Evolutionary conservation across 2,888 invertebrate genomes (phyloP).

Genomic region (Latrodectus elegans): DNA sequence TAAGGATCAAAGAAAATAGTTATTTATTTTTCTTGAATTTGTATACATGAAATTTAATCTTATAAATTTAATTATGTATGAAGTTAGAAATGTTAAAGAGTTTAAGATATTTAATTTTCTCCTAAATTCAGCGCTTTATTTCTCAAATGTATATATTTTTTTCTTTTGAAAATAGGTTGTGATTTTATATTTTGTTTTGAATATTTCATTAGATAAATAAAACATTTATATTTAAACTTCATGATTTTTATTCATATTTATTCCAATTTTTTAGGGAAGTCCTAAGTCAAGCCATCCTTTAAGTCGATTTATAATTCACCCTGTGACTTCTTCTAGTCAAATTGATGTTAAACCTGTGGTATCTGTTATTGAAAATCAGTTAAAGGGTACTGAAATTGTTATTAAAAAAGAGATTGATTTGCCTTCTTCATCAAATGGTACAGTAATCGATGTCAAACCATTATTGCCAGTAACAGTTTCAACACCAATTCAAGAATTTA

Average conservation of each 20-base stretch:
- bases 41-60: no score
- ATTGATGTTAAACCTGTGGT: slow-evolving; percentile 47
- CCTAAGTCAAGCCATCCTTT: slow-evolving; percentile 47
- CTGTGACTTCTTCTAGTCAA: slow-evolving; percentile 41
- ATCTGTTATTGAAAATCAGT: slow-evolving; percentile 39
- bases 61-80: no score
- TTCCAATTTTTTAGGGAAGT: slow-evolving; percentile 55
- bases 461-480: slow-evolving; percentile 17
- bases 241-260: background rate
- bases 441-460: slow-evolving; percentile 1
- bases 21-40: no score
- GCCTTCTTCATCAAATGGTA: slow-evolving; percentile 23
- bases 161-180: no score
- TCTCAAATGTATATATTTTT: no score
- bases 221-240: background rate
- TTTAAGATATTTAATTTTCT: no score
- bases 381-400: slow-evolving; percentile 26
- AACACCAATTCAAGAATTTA: slow-evolving; percentile 36
- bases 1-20: no score
- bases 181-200: background rate
- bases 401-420: slow-evolving; percentile 28
- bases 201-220: background rate
- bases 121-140: no score
- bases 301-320: slow-evolving; percentile 52
- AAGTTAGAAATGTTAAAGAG: no score